A percentile compares a stretch with the other conserved stretches of the same genome.
phyloP scores from a whole-genome alignment of 2,797 vertebrate genomes.

The Aselliscus stoliczkanus region DNA sequence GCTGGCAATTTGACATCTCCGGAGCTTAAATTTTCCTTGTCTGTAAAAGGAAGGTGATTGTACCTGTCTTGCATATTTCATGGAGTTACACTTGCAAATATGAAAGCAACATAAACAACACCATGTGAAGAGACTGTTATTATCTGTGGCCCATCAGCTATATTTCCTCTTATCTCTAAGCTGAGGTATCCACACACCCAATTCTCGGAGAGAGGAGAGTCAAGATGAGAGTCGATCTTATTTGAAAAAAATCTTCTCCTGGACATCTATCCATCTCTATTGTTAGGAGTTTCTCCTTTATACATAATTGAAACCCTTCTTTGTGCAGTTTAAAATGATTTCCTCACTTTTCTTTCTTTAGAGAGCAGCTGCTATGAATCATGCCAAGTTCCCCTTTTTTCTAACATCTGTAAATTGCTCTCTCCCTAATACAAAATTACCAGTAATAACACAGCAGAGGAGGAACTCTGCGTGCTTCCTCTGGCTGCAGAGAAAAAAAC shows the following conservation, averaged over 20 bases:
- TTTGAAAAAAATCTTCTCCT: background rate
- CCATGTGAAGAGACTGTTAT: background rate
- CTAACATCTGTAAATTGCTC: background rate
- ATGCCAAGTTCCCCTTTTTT: background rate
- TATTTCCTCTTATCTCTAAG: background rate
- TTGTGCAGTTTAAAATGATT: background rate
- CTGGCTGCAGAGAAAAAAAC: background rate
- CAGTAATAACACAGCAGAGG: background rate
- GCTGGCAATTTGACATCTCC: background rate
- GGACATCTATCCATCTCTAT: background rate
- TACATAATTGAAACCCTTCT: background rate
- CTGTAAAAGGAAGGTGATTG: background rate
- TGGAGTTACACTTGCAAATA: background rate
- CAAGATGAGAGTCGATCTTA: background rate
- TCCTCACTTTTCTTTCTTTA: background rate
- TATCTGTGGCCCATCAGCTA: background rate
- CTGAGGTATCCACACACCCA: background rate
- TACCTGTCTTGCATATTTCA: background rate
- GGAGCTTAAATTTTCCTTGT: background rate
- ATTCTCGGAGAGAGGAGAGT: background rate
- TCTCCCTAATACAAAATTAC: background rate
- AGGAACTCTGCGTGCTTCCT: background rate
- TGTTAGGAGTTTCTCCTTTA: background rate
- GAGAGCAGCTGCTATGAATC: constrained; percentile 25
- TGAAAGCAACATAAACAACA: background rate